Base-by-base conservation (phyloP, 2,888 invertebrate species). In the Drosophila picticornis region DNA sequence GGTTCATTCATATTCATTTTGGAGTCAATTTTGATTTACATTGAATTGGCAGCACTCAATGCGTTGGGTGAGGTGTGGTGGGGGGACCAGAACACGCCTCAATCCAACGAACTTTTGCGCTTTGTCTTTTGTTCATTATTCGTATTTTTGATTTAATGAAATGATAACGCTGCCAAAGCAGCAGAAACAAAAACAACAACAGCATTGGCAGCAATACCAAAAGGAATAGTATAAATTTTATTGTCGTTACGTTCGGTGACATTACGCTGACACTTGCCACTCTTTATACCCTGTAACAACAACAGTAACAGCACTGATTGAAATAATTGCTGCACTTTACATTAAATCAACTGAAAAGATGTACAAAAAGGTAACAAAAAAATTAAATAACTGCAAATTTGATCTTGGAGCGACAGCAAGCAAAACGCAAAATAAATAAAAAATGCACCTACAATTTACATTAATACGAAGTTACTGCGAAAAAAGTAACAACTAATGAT, bases 141-240 rank as follows among this genome's bases (percentile, higher is more conserved):
- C 73, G 60, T 72, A 64, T 68, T 67, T 83, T 74, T 75, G 88
- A 88, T 88, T 87, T 81, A 88, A 85, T 88, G 79, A 88, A 87
- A 87, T 84, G 88, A 88, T 88, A 88, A 85, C 72, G 75, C 55
- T 46, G 60, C 11, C 55, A 61, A 57, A 59, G 63, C 22, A 40
- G 25, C 57, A 36, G 1, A 34, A 52, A 43, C 25, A 57, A n/a
- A 52, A 53, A 46, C 56, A 36, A n/a, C 40, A 48, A 27, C 22
- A 32, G 29, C n/a, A 31, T 52, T 31, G 52, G 13, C 27, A 34
- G 22, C 27, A 64, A 63, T 16, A 58, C 60, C 71, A 65, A 66
- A 55, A 53, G 57, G 40, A 73, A 66, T 59, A 53, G 60, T 75
- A 76, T 80, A 76, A 72, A 78, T 83, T 80, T 83, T 80, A 83